These are phyloP conservation scores for Apis florea DNA, from an alignment of 1,140 invertebrate genomes.

Conservation along the genomic window DNA sequence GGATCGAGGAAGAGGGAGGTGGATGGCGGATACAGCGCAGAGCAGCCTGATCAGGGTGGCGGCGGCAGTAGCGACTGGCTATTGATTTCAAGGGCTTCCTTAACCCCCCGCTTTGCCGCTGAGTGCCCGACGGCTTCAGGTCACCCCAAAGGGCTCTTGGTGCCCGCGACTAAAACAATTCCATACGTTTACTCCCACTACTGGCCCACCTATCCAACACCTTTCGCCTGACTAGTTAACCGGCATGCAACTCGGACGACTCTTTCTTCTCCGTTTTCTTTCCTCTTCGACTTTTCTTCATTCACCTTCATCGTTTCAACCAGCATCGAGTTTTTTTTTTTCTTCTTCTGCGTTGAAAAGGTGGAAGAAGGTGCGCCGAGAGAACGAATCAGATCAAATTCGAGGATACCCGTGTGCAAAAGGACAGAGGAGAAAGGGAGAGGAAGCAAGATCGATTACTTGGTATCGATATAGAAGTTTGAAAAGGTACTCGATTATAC, in stretches of 20 bases:
- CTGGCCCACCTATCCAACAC: not conserved
- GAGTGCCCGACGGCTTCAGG: slow-evolving; percentile 72
- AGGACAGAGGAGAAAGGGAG: not conserved
- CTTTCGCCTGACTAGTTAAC: not conserved
- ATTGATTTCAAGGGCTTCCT: slow-evolving; percentile 81
- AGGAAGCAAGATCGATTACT: slow-evolving; percentile 1
- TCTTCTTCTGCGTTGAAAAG: not conserved
- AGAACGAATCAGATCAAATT: not conserved
- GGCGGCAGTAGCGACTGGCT: slow-evolving; percentile 77
- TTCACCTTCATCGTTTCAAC: not conserved
- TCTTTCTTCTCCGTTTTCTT: not conserved
- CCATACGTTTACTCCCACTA: slow-evolving; percentile 17
- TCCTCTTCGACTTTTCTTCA: not conserved
- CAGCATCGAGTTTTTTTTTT: not conserved
- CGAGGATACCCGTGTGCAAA: not conserved
- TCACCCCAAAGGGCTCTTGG: slow-evolving; percentile 65
- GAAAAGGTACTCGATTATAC: not conserved
- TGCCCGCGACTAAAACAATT: slow-evolving; percentile 65
- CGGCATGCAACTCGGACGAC: not conserved
- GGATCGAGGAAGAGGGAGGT: slow-evolving; percentile 41
- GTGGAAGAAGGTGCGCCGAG: too few relatives aligned
- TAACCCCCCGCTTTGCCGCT: slow-evolving; percentile 71
- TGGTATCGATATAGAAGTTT: not conserved
- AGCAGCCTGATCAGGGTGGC: slow-evolving; percentile 65
- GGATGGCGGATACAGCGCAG: slow-evolving; percentile 54